Evolutionary conservation across 2,113 vertebrate species (phyloP), one percentile per base, ranked within the genome.

Genomic region (Paedocypris sp.): DNA sequence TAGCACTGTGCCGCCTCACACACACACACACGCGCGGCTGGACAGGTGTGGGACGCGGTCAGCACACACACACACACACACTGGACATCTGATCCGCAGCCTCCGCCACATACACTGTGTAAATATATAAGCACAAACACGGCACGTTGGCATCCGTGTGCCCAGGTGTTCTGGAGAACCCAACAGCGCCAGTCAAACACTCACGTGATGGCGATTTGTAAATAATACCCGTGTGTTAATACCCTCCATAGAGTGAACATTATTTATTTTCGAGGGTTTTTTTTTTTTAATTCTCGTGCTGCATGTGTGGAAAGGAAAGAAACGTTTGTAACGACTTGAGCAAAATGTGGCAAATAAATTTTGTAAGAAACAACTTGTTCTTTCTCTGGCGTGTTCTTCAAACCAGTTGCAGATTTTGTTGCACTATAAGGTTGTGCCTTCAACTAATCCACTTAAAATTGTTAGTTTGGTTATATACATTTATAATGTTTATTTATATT

Each of bases 1-100:
- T 94, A 90, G 87, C 82, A 66, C 56, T 59, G 57, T 74, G 53
- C 7, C 11, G 39, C 10, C 47, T n/a, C 62, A 6, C 57, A 43
- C 63, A 67, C 69, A 73, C 0, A 60, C 32, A 39, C 31, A 52
- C 49, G 36, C 31, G 36, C 49, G 13, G 6, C 39, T 7, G 38
- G 50, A 4, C 35, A 52, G 8, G 2, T 39, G 56, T 49, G 48
- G 39, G 39, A 28, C 20, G 41, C 18, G 11, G 33, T 33, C 49
- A 20, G 15, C 26, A 6, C n/a, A 38, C 38, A 15, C 32, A 31
- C 22, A 58, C 38, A 36, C n/a, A 18, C 39, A 58, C 28, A 33
- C 28, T 15, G 50, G 32, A 36, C 33, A 52, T 52, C 3, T 36
- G 36, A 36, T 35, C 50, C 32, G 20, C 32, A 15, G 50, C 32